Percentiles rank a stretch among this genome's conserved stretches.
These are phyloP conservation scores for Bettongia penicillata DNA, from an alignment of 2,113 vertebrate genomes.

Conservation along the genomic window DNA sequence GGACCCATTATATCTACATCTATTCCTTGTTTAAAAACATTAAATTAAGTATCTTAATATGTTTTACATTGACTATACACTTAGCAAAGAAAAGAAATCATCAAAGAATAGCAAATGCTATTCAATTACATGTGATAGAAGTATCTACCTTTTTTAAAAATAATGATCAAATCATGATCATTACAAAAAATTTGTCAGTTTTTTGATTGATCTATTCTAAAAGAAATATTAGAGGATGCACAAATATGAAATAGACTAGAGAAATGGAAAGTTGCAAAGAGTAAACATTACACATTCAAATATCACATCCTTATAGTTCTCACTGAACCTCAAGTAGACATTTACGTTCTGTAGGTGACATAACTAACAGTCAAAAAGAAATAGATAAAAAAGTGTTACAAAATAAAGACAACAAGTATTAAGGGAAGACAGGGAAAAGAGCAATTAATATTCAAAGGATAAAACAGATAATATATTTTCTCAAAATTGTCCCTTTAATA, in stretches of 20 bases:
- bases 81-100: slow-evolving; percentile 40
- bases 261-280: neutral
- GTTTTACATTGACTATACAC: slow-evolving; percentile 57
- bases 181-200: too few relatives aligned
- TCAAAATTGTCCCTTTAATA: too few relatives aligned
- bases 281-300: neutral
- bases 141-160: neutral
- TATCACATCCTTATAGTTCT: slow-evolving; percentile 22
- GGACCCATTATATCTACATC: slow-evolving; percentile 65
- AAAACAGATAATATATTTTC: too few relatives aligned
- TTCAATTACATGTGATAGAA: slow-evolving; percentile 34
- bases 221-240: slow-evolving; percentile 11
- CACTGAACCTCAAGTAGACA: slow-evolving; percentile 56
- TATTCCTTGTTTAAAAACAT: slow-evolving; percentile 67
- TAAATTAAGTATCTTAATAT: slow-evolving; percentile 60
- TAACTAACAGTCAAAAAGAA: slow-evolving; percentile 75
- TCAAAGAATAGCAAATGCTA: slow-evolving; percentile 30
- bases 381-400: slow-evolving; percentile 61
- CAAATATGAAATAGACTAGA: slow-evolving; percentile 1
- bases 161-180: too few relatives aligned
- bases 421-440: too few relatives aligned
- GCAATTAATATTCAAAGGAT: too few relatives aligned
- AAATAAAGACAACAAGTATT: neutral
- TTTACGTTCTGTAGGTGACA: slow-evolving; percentile 47
- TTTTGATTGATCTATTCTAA: slow-evolving; percentile 15